These are phyloP conservation scores for Oxygymnocypris stewartii DNA, from an alignment of 2,113 vertebrate genomes.

Conservation along the genomic window DNA sequence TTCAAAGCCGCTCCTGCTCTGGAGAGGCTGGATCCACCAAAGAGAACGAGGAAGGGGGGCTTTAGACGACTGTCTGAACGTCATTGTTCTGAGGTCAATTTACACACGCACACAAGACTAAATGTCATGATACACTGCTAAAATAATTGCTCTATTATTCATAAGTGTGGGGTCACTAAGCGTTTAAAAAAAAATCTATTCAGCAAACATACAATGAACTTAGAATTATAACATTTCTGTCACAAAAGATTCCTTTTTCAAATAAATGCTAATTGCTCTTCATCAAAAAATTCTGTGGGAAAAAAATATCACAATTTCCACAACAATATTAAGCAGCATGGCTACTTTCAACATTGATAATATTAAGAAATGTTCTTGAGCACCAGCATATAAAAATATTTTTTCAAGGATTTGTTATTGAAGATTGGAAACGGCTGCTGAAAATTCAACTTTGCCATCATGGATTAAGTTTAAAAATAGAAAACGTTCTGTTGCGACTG, in stretches of 20 bases:
- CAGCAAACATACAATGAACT: background rate
- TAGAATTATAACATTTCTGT: background rate
- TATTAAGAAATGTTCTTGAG: background rate
- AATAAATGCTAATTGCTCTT: background rate
- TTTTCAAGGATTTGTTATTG: background rate
- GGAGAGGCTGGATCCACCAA: conserved; percentile 23
- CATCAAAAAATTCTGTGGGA: no score
- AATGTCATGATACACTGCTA: background rate
- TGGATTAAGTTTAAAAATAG: background rate
- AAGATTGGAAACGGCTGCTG: no score
- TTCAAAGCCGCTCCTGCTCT: conserved; percentile 51
- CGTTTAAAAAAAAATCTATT: no score
- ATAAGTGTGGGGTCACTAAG: background rate
- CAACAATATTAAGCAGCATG: no score
- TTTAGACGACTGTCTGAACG: conserved; percentile 5
- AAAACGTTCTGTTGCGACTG: no score
- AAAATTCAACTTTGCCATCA: no score
- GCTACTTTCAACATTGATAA: background rate
- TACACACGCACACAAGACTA: background rate
- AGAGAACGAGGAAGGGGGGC: background rate
- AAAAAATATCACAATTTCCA: no score
- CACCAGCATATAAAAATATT: background rate
- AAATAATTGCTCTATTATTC: background rate
- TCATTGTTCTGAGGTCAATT: conserved; percentile 35
- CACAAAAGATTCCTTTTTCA: background rate